Base-by-base conservation (phyloP, 1,140 invertebrate species). In the Bombus sylvicola region DNA sequence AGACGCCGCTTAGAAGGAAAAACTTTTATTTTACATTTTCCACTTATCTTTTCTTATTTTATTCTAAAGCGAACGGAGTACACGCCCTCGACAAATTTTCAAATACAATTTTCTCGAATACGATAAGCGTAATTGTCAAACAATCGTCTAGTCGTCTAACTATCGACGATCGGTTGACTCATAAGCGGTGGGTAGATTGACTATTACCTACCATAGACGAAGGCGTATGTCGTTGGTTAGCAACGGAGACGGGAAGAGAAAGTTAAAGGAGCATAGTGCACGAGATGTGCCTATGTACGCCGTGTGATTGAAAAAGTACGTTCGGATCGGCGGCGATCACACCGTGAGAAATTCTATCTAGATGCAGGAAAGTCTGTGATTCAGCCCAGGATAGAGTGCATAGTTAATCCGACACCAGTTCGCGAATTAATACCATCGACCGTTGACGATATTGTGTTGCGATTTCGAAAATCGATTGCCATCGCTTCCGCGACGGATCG, bases 191-290 rank as follows among this genome's bases (percentile, higher is more conserved):
- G 90, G 89, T 39, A 91, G 89, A 87, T 43, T 13, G 74, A 47
- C 68, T 74, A 85, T 91, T 91, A 91, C 89, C 85, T 83, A 64
- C 73, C 71, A 74, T 85, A 80, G 75, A 76, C 85, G 85, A 85
- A 66, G 77, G n/a, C n/a, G 18, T 25, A n/a, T 80, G 90, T 91
- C 89, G 89, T 91, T 88, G 91, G 89, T 86, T 89, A 88, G 83
- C 91, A 88, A 92, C 91, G 92, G 92, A 91, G 90, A 93, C 84
- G 83, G 84, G 85, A 92, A 92, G 93, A 94, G 94, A 94, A 94
- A 94, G 93, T 94, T 92, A 89, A 79, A 72, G 37, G 69, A 79
- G 86, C 83, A 79, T 68, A 76, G 76, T 80, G 62, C 73, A 53
- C 37, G 22, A 31, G 37, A 15, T 18, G 25, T 28, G 15, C 34